These are phyloP conservation scores for Bothrops jararaca DNA, from an alignment of 2,113 vertebrate genomes.

Conservation along the genomic window DNA sequence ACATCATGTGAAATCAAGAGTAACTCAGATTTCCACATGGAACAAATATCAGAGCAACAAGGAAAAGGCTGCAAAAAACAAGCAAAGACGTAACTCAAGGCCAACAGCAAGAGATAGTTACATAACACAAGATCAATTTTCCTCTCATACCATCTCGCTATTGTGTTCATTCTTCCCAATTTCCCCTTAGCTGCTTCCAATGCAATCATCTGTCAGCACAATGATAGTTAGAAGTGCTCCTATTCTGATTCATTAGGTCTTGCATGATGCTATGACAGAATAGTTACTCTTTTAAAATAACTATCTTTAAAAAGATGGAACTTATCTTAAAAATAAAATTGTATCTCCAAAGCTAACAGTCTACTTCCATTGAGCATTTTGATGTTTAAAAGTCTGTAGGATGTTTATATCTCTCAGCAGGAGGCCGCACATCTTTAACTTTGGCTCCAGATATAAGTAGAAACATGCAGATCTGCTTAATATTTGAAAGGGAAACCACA, in stretches of 20 bases:
- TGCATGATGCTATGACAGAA: neutral
- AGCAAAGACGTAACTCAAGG: neutral
- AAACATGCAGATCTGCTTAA: neutral
- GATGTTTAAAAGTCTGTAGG: neutral
- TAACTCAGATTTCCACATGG: neutral
- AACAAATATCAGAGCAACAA: neutral
- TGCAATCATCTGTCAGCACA: neutral
- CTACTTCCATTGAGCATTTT: neutral
- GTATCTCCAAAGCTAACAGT: neutral
- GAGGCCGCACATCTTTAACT: neutral
- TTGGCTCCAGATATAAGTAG: neutral
- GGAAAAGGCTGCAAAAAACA: neutral
- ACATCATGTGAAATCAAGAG: neutral
- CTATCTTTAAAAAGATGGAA: neutral
- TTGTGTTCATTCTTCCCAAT: neutral
- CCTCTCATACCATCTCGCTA: neutral
- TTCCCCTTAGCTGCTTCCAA: neutral
- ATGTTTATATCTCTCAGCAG: neutral
- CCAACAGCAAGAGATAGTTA: neutral
- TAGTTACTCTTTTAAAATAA: neutral
- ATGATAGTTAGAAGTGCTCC: neutral
- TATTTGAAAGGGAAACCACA: neutral
- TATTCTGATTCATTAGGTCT: neutral
- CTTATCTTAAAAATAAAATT: neutral
- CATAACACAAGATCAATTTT: neutral